phyloP scores from a whole-genome alignment of 2,888 invertebrate genomes.

The Folsomia manolachei region DNA sequence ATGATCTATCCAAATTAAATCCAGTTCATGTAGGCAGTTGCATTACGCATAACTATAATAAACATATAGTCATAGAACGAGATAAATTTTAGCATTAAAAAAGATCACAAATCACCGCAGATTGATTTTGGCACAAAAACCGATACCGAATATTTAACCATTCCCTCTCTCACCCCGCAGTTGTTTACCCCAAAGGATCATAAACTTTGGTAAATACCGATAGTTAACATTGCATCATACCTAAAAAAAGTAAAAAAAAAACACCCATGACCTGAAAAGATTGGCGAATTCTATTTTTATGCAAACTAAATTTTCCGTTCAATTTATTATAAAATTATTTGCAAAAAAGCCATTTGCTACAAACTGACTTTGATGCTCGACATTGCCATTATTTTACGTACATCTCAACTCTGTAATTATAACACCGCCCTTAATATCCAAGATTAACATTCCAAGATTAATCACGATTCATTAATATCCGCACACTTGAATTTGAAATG shows the following conservation, averaged over 20 bases:
- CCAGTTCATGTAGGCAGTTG: not conserved
- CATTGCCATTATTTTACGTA: no score
- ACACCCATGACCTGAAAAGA: not conserved
- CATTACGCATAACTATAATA: no score
- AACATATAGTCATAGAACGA: no score
- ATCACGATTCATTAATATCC: not conserved
- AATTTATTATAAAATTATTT: not conserved
- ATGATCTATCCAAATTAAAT: not conserved
- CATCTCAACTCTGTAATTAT: not conserved
- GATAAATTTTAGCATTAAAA: not conserved
- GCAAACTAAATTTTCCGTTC: no score
- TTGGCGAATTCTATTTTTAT: not conserved
- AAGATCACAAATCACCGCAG: not conserved
- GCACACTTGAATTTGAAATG: not conserved
- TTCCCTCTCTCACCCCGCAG: not conserved
- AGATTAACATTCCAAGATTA: not conserved
- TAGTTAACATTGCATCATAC: no score
- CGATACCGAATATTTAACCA: no score
- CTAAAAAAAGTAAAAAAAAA: no score
- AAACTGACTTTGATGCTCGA: no score
- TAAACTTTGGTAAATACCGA: not conserved
- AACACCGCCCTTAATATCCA: not conserved
- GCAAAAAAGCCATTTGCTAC: not conserved
- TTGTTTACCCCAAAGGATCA: conserved; percentile 8
- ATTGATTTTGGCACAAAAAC: conserved; percentile 10